Base-by-base conservation (phyloP, 2,888 invertebrate genomes). In the Aquatica leii region DNA sequence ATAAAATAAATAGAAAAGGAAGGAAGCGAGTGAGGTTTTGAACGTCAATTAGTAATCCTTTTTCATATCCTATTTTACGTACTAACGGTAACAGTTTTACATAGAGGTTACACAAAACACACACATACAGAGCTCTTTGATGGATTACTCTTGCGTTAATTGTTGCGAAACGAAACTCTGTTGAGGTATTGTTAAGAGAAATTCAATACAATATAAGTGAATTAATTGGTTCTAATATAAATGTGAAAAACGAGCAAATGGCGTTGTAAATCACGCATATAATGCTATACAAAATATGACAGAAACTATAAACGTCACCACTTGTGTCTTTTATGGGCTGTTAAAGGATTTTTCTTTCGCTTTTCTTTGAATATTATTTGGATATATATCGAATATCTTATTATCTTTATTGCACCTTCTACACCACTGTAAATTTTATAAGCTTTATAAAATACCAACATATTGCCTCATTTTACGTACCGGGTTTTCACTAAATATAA, bases 381-480 rank as follows among this genome's bases (percentile, higher is more conserved):
- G 58, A 58, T 37, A 58, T 51, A 58, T 43, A 51, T 58, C 51
- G 58, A 51, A 58, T 58, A 40, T 58, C 58, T 50, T 58, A 58
- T 58, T 58, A 46, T 18, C 20, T 46, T 46, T 46, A 46, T 46
- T 46, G 18, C 46, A 46, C 20, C 17, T 46, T 20, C 2, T 46
- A 46, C 17, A 18, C 46, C 20, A 46, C 46, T 46, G 46, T 17
- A 20, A 46, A 46, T 17, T 46, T 46, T 46, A 46, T 46, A 12
- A 37, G 37, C 12, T 24, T 24, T 24, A 6, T 24, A 24, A 24
- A 24, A 24, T 24, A 24, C 24, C 4, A 24, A 24, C 24, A 24
- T 24, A 6, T 24, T 24, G 24, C 6, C 24, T 24, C 24, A 24
- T 24, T 24, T 24, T 24, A 2, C 4, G 24, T 24, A 24, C 24